phyloP scores from a whole-genome alignment of 2,113 vertebrate genomes.

The Misgurnus anguillicaudatus region DNA sequence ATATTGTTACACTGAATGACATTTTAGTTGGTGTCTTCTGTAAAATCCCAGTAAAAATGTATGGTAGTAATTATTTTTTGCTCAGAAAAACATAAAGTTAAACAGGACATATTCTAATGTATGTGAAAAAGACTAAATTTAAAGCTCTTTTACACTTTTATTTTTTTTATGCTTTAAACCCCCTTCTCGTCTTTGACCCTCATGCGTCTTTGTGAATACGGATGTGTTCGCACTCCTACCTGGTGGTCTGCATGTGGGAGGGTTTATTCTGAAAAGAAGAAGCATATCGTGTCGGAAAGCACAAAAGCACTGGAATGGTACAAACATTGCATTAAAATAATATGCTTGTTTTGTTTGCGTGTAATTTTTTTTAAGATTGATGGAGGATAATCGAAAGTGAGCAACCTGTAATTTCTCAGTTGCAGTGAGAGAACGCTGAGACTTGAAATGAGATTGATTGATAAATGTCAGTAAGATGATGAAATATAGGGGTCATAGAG shows the following conservation, averaged over 20 bases:
- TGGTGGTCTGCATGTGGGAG: constrained; percentile 53
- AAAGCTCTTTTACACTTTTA: too few relatives aligned
- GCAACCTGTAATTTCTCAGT: constrained; percentile 57
- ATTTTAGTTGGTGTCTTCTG: too few relatives aligned
- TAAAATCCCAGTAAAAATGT: too few relatives aligned
- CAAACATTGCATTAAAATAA: not conserved
- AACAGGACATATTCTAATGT: too few relatives aligned
- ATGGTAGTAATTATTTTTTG: too few relatives aligned
- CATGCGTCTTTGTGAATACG: constrained; percentile 37
- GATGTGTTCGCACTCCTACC: constrained; percentile 44
- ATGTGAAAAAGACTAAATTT: too few relatives aligned
- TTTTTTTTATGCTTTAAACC: too few relatives aligned
- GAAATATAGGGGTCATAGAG: not conserved
- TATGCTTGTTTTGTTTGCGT: not conserved
- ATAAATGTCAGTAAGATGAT: too few relatives aligned
- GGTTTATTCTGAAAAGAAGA: constrained; percentile 23
- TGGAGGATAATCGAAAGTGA: not conserved
- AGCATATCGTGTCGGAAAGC: not conserved
- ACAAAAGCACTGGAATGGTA: not conserved
- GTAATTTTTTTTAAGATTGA: not conserved
- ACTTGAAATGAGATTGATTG: not conserved
- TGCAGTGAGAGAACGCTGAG: constrained; percentile 17
- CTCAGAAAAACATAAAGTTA: too few relatives aligned
- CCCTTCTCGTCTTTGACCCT: too few relatives aligned
- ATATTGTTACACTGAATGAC: too few relatives aligned